These are phyloP conservation scores for Sakesphorus luctuosus DNA, from an alignment of 2,113 vertebrate species.

Conservation along the genomic window DNA sequence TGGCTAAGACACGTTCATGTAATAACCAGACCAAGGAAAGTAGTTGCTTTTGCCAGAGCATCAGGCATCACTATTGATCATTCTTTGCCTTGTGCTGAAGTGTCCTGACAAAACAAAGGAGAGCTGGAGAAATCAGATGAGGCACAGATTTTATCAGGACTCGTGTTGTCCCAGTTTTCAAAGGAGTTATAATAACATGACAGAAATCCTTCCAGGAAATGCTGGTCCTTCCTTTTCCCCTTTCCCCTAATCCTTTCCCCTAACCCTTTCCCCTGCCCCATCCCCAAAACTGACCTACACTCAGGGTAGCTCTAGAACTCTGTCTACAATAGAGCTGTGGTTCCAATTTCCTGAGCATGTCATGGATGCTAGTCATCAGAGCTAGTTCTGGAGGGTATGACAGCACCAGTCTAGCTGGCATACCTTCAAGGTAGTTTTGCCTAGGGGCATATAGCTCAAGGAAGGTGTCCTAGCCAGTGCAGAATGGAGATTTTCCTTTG, in stretches of 20 bases:
- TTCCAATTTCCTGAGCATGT: neutral
- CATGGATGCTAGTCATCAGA: neutral
- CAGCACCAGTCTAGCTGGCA: neutral
- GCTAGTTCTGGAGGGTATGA: neutral
- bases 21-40: neutral
- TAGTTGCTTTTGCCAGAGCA: neutral
- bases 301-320: neutral
- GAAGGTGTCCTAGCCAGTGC: neutral
- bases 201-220: neutral
- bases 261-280: too few species aligned
- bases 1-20: neutral
- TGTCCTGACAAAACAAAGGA: neutral
- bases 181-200: neutral
- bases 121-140: neutral
- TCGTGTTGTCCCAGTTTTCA: constrained; percentile 13
- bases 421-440: neutral
- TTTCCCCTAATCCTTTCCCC: too few species aligned
- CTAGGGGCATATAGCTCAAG: neutral
- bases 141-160: neutral
- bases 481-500: neutral
- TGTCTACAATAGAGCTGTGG: neutral
- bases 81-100: neutral
- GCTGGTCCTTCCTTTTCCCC: neutral
- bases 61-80: neutral
- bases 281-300: neutral